Conservation (phyloP, 2,113 vertebrate species). For the Anguilla japonica region DNA sequence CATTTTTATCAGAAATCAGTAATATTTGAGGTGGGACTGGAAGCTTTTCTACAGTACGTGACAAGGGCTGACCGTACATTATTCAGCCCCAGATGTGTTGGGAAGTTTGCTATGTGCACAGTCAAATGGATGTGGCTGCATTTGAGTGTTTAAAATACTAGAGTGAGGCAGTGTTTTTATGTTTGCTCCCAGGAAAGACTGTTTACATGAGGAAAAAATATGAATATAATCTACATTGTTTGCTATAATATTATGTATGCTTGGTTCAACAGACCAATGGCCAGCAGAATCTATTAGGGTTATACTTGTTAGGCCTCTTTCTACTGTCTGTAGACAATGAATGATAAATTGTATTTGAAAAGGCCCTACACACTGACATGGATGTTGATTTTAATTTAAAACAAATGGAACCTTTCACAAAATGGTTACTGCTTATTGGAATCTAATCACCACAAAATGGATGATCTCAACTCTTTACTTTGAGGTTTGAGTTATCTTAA, state of each 20-base stretch:
- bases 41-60: background rate
- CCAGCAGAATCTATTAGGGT: too few species aligned
- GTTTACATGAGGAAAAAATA: background rate
- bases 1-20: background rate
- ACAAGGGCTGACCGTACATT: background rate
- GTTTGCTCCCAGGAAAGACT: background rate
- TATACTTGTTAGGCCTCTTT: too few species aligned
- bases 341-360: background rate
- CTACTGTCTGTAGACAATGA: too few species aligned
- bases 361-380: background rate
- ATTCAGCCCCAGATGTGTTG: background rate
- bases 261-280: background rate
- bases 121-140: too few species aligned
- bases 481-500: background rate
- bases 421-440: background rate
- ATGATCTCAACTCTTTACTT: background rate
- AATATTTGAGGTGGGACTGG: background rate
- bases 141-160: too few species aligned
- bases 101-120: background rate
- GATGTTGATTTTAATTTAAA: background rate
- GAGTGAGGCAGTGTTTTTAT: background rate
- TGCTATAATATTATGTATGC: background rate
- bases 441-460: background rate
- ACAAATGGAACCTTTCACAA: background rate
- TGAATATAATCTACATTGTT: background rate